phyloP scores from a whole-genome alignment of 1,140 invertebrate genomes.

The Physella acuta region DNA sequence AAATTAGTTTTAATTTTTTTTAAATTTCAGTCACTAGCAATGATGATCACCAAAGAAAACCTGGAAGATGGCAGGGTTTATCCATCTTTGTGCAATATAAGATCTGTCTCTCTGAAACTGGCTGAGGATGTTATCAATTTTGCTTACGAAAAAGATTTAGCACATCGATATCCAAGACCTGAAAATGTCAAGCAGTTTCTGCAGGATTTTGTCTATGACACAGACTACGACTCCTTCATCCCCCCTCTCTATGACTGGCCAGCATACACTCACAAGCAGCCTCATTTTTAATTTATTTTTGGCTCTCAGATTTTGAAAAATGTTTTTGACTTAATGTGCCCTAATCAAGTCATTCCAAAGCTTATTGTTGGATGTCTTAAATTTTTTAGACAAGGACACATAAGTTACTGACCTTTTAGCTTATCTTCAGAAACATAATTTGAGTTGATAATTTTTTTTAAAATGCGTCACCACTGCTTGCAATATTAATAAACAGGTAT shows the following conservation, averaged over 20 bases:
- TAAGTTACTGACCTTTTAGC: neutral
- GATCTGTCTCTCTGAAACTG: conserved; percentile 84
- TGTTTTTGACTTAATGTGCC: neutral
- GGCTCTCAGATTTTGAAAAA: neutral
- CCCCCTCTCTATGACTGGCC: conserved; percentile 64
- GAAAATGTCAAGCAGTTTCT: conserved; percentile 63
- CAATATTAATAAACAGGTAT: no score
- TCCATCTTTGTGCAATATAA: conserved; percentile 86
- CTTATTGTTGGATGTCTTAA: neutral
- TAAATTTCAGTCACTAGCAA: conserved; percentile 75
- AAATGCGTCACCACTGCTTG: no score
- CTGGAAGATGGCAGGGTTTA: conserved; percentile 88
- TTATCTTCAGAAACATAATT: no score
- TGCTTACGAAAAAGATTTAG: conserved; percentile 74
- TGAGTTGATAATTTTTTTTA: no score
- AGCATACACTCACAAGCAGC: neutral
- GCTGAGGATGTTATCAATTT: conserved; percentile 82
- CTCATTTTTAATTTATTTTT: no score
- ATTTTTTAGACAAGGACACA: neutral
- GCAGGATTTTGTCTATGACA: conserved; percentile 61
- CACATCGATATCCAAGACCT: conserved; percentile 63
- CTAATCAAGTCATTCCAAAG: neutral
- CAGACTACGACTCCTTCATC: conserved; percentile 63
- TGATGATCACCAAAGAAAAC: conserved; percentile 81
- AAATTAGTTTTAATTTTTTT: no score